Conservation (phyloP, 2,888 invertebrate species). For the Stenolophus ochropezus region DNA sequence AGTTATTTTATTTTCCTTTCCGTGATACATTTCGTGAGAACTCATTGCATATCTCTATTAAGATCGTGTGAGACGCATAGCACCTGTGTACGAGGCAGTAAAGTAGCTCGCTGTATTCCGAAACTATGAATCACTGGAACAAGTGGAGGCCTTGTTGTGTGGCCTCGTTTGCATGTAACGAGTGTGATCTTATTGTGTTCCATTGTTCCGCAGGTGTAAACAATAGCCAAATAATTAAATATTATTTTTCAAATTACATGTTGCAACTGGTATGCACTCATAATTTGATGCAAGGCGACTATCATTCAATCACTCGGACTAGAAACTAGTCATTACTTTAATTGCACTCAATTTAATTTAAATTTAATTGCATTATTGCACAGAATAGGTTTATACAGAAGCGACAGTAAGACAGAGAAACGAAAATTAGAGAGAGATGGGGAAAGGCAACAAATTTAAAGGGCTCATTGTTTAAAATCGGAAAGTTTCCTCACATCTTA, state of each 20-base stretch:
- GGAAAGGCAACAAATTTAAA: no score
- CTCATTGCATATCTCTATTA: no score
- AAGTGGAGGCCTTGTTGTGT: not conserved
- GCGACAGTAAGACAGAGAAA: no score
- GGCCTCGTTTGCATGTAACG: not conserved
- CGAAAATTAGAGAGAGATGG: no score
- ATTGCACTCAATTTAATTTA: not conserved
- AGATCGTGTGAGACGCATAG: not conserved
- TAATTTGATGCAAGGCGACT: conserved; percentile 1
- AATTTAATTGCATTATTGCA: not conserved
- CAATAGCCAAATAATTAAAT: conserved; percentile 14
- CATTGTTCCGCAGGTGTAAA: not conserved
- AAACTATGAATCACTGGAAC: not conserved
- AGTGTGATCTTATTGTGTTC: not conserved
- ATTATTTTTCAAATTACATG: not conserved
- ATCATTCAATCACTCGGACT: not conserved
- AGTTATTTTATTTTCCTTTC: no score
- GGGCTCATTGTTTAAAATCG: no score
- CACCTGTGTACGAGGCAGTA: not conserved
- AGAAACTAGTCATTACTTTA: not conserved
- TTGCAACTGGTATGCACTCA: not conserved
- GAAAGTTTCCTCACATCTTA: no score
- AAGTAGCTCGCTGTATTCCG: not conserved
- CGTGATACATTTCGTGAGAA: no score
- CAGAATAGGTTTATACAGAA: no score